These are phyloP conservation scores for Percopsis transmontana DNA, from an alignment of 2,113 vertebrate genomes.

Conservation along the genomic window DNA sequence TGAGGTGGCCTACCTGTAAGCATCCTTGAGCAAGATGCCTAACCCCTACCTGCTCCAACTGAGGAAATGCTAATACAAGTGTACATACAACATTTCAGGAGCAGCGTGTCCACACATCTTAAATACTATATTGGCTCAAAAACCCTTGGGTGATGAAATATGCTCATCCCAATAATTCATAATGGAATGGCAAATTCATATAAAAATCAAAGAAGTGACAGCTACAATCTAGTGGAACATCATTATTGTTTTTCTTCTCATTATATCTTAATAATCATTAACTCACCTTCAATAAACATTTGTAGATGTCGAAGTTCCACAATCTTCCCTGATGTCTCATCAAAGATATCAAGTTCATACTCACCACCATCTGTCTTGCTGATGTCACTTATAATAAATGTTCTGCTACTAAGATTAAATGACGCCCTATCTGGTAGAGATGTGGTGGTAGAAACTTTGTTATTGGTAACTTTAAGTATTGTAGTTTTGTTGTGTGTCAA, in stretches of 20 bases:
- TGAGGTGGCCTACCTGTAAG: too few relatives aligned
- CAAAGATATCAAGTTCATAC: neutral
- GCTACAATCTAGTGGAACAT: neutral
- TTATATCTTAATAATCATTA: neutral
- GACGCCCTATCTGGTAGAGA: neutral
- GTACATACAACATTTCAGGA: neutral
- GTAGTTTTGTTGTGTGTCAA: rapidly evolving
- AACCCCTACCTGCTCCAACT: too few relatives aligned
- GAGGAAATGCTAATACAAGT: too few relatives aligned
- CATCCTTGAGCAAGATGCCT: too few relatives aligned
- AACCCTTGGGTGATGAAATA: too few relatives aligned
- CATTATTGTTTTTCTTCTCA: neutral
- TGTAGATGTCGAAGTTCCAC: rapidly evolving
- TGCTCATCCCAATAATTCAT: neutral
- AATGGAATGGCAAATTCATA: neutral
- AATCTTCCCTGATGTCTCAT: rapidly evolving
- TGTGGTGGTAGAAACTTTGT: rapidly evolving
- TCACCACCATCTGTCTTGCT: constrained; percentile 18
- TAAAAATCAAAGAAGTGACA: neutral
- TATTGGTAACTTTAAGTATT: rapidly evolving
- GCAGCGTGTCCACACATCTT: too few relatives aligned
- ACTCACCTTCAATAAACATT: constrained; percentile 55
- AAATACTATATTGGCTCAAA: too few relatives aligned
- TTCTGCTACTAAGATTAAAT: constrained; percentile 32
- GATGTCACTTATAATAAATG: constrained; percentile 41